Evolutionary conservation across 2,888 invertebrate genomes (phyloP), one percentile per base, ranked within the genome.

Genomic region (Calephelis perditalis): DNA sequence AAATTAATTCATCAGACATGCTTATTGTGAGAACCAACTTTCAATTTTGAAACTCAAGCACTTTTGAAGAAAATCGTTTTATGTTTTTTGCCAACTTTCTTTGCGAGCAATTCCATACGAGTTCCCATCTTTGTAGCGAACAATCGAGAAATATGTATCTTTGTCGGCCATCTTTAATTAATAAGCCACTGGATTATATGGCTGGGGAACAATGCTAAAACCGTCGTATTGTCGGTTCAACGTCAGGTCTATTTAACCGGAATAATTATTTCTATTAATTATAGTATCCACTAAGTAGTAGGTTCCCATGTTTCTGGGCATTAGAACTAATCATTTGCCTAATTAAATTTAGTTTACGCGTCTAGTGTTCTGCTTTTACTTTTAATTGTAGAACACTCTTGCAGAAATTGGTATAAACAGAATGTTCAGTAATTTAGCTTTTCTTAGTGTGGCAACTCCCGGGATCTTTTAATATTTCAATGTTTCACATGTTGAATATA

Each of bases 111-210:
- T 62, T 56, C 63, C 62, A 59, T 52, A 62, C 63, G 66, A 58
- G 63, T 66, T 70, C 75, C 68, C 77, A 74, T 67, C 71, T 67
- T 68, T 69, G 67, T 68, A 56, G 66, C 52, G 68, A 81, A 86
- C 88, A 87, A 86, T 85, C 78, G 79, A 79, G 84, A 83, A 81
- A 85, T 74, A 78, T 58, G 44, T 79, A 86, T 87, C 86, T 80
- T 71, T 71, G 70, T 80, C 73, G 81, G 79, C 78, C 86, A 87
- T 87, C 86, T 71, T 76, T 83, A 82, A 82, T 84, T 84, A 82
- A 77, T 78, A 79, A 73, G 69, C 70, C 69, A 67, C 71, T 65
- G 64, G 60, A 66, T 70, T 64, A 72, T 71, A 70, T 70, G 69
- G 66, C 68, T 69, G 62, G 64, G 57, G 65, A 66, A 68, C 65